Conservation (phyloP, 2,888 invertebrate genomes). For the Clepsis dumicolana region DNA sequence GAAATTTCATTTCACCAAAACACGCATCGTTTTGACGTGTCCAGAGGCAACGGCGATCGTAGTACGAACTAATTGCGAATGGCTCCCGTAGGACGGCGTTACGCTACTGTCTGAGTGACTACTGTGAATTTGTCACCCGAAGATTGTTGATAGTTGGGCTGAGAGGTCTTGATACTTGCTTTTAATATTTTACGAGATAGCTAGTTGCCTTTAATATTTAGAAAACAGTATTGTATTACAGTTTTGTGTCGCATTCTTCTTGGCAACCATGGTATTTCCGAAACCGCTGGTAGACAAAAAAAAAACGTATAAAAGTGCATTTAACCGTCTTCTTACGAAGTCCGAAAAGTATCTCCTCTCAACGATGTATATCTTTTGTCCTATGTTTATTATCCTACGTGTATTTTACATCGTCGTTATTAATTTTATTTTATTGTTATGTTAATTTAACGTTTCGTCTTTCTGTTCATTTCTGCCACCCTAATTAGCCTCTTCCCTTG, state of each 20-base stretch:
- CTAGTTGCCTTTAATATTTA: background rate
- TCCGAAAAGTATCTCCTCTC: too few species aligned
- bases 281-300: too few species aligned
- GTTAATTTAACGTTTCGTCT: too few species aligned
- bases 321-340: too few species aligned
- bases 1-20: background rate
- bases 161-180: conserved; percentile 50
- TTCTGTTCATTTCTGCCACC: too few species aligned
- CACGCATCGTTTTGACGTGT: conserved; percentile 28
- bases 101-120: conserved; percentile 30
- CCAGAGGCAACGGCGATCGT: conserved; percentile 36
- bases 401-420: too few species aligned
- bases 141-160: conserved; percentile 14
- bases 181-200: background rate
- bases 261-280: too few species aligned
- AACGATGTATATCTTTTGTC: too few species aligned
- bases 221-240: background rate
- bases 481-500: too few species aligned
- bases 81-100: conserved; percentile 62
- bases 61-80: conserved; percentile 58
- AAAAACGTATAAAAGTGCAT: too few species aligned
- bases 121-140: conserved; percentile 24
- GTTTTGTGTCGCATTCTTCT: background rate
- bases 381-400: too few species aligned
- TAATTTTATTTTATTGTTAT: too few species aligned